Evolutionary conservation across 2,888 invertebrate species (phyloP), one percentile per base, ranked within the genome.

Genomic region (Xestobium rufovillosum): DNA sequence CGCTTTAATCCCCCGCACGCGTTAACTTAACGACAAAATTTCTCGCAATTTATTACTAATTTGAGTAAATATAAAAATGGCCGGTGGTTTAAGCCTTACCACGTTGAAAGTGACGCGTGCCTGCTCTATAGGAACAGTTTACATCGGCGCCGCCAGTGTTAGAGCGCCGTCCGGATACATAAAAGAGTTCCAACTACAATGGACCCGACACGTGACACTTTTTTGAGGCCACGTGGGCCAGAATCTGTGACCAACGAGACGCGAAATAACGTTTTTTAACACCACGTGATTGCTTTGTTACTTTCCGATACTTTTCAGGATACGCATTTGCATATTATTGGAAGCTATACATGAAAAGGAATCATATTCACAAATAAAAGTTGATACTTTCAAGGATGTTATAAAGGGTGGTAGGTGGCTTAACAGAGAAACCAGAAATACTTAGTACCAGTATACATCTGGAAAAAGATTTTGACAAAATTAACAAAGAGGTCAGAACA

Each of bases 211-310:
- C 61, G 61, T 60, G 60, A 51, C 60, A 52, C 52, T 55, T 58
- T 58, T 50, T n/a, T 48, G 44, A 51, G 39, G 61, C 55, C 62
- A 63, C 62, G 62, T 60, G 61, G 57, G n/a, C 56, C 51, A 45
- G 43, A 55, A 55, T 59, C 56, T 52, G 59, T 52, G 53, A 49
- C 53, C 63, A 63, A 61, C 63, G 59, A 63, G 59, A 58, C 61
- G 63, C 53, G 60, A 63, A 65, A 65, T 62, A 55, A 57, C 58
- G 60, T 61, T 63, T 63, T 64, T 64, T 63, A 61, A 56, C 60
- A 61, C 61, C 60, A 60, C 36, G n/a, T n/a, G n/a, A n/a, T n/a
- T n/a, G n/a, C n/a, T n/a, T n/a, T n/a, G n/a, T n/a, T n/a, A n/a
- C n/a, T n/a, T n/a, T n/a, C n/a, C n/a, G n/a, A n/a, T n/a, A n/a